These are phyloP conservation scores for Idaea straminata DNA, from an alignment of 2,888 invertebrate genomes.

Conservation along the genomic window DNA sequence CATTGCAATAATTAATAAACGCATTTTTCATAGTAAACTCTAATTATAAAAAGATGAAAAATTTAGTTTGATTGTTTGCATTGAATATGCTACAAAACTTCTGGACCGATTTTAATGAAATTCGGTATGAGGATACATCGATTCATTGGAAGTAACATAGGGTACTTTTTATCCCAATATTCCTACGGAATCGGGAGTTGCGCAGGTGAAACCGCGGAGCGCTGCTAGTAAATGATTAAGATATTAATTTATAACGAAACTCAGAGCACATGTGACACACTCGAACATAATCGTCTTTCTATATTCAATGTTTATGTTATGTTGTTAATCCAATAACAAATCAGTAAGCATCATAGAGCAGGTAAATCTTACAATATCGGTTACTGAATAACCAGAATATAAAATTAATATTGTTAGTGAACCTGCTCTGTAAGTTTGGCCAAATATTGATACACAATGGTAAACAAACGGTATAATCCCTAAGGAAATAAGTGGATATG, in stretches of 20 bases:
- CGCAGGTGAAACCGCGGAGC: no score
- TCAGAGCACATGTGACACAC: background rate
- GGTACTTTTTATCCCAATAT: no score
- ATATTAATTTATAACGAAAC: background rate
- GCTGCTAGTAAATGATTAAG: background rate
- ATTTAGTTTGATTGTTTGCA: no score
- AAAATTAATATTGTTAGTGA: background rate
- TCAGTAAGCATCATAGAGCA: constrained; percentile 1
- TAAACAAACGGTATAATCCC: constrained; percentile 1
- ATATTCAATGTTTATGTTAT: constrained; percentile 4
- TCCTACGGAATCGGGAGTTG: no score
- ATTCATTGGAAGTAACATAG: no score
- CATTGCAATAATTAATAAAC: no score
- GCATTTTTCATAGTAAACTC: no score
- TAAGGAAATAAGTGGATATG: constrained; percentile 3
- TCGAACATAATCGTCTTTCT: background rate
- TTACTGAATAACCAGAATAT: background rate
- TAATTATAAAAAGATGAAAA: no score
- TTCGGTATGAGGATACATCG: no score
- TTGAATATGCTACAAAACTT: no score
- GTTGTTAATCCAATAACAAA: constrained; percentile 2
- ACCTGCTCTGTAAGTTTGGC: background rate
- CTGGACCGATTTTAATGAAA: no score
- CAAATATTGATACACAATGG: constrained; percentile 5
- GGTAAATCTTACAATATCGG: background rate